phyloP scores from a whole-genome alignment of 2,113 vertebrate species.

The Laterallus jamaicensis region DNA sequence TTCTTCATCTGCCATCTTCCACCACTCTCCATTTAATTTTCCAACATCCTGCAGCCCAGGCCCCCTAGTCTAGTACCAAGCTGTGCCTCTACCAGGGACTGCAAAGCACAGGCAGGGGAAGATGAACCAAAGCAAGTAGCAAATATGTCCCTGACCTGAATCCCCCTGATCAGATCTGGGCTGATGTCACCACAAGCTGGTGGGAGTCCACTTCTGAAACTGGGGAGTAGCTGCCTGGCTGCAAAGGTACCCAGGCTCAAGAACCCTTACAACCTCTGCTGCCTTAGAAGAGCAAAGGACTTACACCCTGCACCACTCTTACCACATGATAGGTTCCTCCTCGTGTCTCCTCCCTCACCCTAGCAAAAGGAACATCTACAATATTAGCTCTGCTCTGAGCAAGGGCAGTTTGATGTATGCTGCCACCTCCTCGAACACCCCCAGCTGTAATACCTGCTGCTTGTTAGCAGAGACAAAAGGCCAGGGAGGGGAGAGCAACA shows the following conservation, averaged over 20 bases:
- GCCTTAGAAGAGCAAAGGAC: not conserved
- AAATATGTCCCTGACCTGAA: not conserved
- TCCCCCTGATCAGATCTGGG: not conserved
- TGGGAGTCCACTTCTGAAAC: not conserved
- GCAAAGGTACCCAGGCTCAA: not conserved
- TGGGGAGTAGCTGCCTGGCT: not conserved
- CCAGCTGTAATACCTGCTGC: not conserved
- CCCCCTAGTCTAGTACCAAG: not conserved
- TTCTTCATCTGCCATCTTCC: not conserved
- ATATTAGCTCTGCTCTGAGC: not conserved
- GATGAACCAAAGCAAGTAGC: not conserved
- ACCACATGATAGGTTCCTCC: not conserved
- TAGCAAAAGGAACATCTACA: not conserved
- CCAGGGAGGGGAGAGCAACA: constrained; percentile 10
- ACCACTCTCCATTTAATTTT: not conserved
- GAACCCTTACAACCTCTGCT: not conserved
- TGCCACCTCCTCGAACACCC: not conserved
- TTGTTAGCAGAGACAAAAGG: not conserved
- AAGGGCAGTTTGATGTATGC: not conserved
- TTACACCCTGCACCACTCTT: not conserved
- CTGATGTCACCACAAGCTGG: not conserved
- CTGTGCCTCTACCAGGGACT: not conserved
- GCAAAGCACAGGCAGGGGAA: not conserved
- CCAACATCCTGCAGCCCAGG: not conserved
- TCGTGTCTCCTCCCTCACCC: not conserved